A percentile compares a stretch with the other conserved stretches of the same genome.
These are phyloP conservation scores for Rhinolophus ferrumequinum DNA, from an alignment of 2,113 vertebrate genomes.

Conservation along the genomic window DNA sequence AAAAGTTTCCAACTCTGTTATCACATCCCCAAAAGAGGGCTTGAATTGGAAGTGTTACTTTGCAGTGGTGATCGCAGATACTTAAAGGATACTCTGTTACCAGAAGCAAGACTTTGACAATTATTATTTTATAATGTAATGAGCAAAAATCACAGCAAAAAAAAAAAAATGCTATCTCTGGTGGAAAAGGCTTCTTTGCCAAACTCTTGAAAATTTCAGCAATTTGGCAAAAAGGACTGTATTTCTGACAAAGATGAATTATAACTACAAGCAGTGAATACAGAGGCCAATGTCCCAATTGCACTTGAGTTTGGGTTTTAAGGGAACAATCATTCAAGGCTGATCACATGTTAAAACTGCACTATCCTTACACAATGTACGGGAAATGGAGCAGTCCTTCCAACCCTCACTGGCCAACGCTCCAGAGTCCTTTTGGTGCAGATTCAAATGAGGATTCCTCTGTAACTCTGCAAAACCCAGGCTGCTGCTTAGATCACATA, in stretches of 20 bases:
- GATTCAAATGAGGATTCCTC: neutral
- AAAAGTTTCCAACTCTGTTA: neutral
- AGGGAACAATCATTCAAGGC: slow-evolving; percentile 47
- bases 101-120: slow-evolving; percentile 49
- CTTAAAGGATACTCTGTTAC: neutral
- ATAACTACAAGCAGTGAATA: neutral
- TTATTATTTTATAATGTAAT: slow-evolving; percentile 12
- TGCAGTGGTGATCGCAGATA: neutral
- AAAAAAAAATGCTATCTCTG: slow-evolving; percentile 53
- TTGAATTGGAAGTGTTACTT: neutral
- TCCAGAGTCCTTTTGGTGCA: neutral
- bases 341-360: slow-evolving; percentile 38
- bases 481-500: neutral
- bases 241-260: slow-evolving; percentile 68
- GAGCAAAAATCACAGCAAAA: slow-evolving; percentile 24
- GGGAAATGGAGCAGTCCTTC: slow-evolving; percentile 62
- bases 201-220: slow-evolving; percentile 66
- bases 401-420: neutral
- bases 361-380: slow-evolving; percentile 56
- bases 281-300: slow-evolving; percentile 38
- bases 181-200: slow-evolving; percentile 51
- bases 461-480: neutral
- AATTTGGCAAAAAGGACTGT: slow-evolving; percentile 34
- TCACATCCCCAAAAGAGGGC: neutral
- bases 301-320: slow-evolving; percentile 48